Evolutionary conservation across 2,888 invertebrate species (phyloP).

Genomic region (Diachrysia chrysitis): DNA sequence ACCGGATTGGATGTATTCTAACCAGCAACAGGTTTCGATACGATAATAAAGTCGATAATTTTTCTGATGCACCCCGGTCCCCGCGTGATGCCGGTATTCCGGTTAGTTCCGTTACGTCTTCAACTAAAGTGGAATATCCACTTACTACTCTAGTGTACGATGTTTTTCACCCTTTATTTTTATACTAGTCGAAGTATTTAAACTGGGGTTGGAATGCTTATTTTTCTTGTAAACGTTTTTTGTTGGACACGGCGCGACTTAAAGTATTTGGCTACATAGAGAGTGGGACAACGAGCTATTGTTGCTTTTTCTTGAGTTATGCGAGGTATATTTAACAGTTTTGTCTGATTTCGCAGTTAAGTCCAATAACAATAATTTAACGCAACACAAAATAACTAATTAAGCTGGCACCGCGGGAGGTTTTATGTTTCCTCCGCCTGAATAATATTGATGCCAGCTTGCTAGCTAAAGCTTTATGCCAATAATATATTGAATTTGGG

Average conservation of each 20-base stretch:
- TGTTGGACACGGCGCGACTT: neutral
- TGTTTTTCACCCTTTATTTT: conserved; percentile 30
- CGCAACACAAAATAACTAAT: conserved; percentile 44
- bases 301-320: conserved; percentile 1
- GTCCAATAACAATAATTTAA: conserved; percentile 35
- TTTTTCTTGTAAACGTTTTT: neutral
- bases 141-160: conserved; percentile 51
- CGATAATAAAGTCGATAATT: conserved; percentile 57
- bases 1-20: conserved; percentile 36
- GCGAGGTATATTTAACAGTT: conserved; percentile 12
- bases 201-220: neutral
- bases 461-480: conserved; percentile 44
- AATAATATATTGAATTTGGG: conserved; percentile 43
- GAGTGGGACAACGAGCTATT: neutral
- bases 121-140: conserved; percentile 54
- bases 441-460: conserved; percentile 46
- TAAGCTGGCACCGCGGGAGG: conserved; percentile 47
- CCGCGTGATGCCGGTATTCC: conserved; percentile 50
- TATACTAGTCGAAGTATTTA: neutral
- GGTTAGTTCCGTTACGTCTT: conserved; percentile 58
- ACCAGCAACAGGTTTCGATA: conserved; percentile 45
- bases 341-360: conserved; percentile 31
- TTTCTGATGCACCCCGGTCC: conserved; percentile 58
- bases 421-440: conserved; percentile 43
- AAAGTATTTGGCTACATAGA: neutral